Percentiles rank a stretch among this genome's conserved stretches.
Conservation (phyloP, 2,797 vertebrate species). For the Lepus oiostolus region DNA sequence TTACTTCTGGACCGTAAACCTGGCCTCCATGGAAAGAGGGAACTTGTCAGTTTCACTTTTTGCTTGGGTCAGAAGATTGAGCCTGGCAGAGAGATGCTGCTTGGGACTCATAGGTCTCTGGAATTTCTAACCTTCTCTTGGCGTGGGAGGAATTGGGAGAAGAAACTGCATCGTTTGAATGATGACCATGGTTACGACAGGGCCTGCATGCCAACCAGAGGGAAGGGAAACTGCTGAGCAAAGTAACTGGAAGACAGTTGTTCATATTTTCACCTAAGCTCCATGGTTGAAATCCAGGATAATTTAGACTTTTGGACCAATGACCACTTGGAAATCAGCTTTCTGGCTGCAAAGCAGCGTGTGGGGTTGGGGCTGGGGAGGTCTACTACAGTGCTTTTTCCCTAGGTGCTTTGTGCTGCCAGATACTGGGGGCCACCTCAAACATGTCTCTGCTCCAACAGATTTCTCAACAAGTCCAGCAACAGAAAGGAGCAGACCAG, state of each 20-base stretch:
- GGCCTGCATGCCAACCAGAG: conserved; percentile 68
- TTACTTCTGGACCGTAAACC: conserved; percentile 73
- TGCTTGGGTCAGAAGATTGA: conserved; percentile 65
- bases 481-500: conserved; percentile 43
- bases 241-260: conserved; percentile 77
- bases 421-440: conserved; percentile 59
- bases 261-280: conserved; percentile 77
- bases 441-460: conserved; percentile 53
- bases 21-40: conserved; percentile 66
- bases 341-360: conserved; percentile 73
- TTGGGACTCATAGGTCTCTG: conserved; percentile 73
- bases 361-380: conserved; percentile 70
- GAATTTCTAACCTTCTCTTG: conserved; percentile 77
- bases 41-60: conserved; percentile 78
- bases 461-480: conserved; percentile 75
- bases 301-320: conserved; percentile 79
- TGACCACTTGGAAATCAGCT: conserved; percentile 73
- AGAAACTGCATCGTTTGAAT: conserved; percentile 75
- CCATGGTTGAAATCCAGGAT: conserved; percentile 76
- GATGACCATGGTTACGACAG: conserved; percentile 65
- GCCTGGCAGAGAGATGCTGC: conserved; percentile 69
- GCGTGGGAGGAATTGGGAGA: conserved; percentile 59
- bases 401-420: conserved; percentile 65
- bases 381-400: conserved; percentile 52
- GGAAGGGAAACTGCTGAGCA: conserved; percentile 80